Base-by-base conservation (phyloP, 2,797 vertebrate genomes). In the Gymnoscopelus braueri region DNA sequence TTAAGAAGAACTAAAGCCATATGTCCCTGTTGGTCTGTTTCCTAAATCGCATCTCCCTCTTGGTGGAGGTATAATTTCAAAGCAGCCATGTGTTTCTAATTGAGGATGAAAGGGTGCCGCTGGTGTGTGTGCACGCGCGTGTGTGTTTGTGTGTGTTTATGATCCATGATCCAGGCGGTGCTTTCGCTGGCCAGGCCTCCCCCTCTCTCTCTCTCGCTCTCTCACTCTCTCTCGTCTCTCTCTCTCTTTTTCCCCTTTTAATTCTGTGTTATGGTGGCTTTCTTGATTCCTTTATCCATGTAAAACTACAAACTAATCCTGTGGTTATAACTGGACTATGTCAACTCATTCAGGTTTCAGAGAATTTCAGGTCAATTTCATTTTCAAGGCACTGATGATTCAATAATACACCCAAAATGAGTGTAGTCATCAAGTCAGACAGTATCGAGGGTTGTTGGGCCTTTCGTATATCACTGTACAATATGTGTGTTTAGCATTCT, bases 41-140 rank as follows among this genome's bases (percentile, higher is more conserved):
- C 65, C 65, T 61, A 70, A 67, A 76, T 79, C 74, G 71, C 72
- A 48, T 54, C 44, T 75, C 62, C 61, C 50, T 52, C 44, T 44
- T 77, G 71, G 77, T 77, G 71, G 78, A 74, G 51, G 61, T 78
- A 73, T 29, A 15, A 70, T 79, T 82, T 82, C 47, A 77, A 74
- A 69, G 66, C 56, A 52, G 69, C 82, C 85, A 89, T 86, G 79
- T 89, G 87, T 75, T 82, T 86, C 65, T 2, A 60, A 84, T 87
- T 86, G 77, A 69, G 83, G 71, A 86, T 89, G 70, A 87, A 86
- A 87, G 85, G 57, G 54, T 19, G 64, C 66, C 52, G 65, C 48
- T 52, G 68, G 61, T 51, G 60, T 67, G 39, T 55, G 23, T 50
- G 64, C 26, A 14, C 49, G 14, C 57, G 44, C 15, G 13, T 14